Evolutionary conservation across 2,113 vertebrate genomes (phyloP).

Genomic region (Coreoperca whiteheadi): DNA sequence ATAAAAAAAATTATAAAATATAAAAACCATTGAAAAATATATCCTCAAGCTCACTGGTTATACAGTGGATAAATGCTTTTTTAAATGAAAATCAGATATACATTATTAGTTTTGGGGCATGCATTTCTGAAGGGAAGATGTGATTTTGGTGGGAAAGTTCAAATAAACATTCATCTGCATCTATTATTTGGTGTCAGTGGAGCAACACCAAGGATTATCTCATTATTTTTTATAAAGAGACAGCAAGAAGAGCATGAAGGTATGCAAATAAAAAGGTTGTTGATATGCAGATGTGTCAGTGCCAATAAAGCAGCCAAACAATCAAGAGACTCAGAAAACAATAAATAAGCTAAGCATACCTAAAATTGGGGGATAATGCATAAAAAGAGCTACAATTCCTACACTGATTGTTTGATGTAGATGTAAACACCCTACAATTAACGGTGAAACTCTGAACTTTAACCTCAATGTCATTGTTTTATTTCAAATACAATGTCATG

Average conservation of each 20-base stretch:
- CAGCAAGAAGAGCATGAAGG: background rate
- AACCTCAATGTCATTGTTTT: background rate
- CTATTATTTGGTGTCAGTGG: constrained; percentile 21
- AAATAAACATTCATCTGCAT: constrained; percentile 26
- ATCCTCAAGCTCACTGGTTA: background rate
- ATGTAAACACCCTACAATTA: background rate
- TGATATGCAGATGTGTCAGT: constrained; percentile 12
- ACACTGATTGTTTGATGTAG: background rate
- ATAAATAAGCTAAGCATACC: too few species aligned
- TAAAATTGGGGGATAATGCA: background rate
- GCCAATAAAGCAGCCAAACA: background rate
- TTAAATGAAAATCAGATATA: constrained; percentile 14
- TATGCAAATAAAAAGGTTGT: constrained; percentile 9
- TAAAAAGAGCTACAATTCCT: background rate
- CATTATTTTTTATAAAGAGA: constrained; percentile 17
- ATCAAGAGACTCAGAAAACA: background rate
- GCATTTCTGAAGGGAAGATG: background rate
- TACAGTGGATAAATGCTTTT: constrained; percentile 7
- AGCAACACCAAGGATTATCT: constrained; percentile 17
- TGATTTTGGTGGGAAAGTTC: constrained; percentile 2
- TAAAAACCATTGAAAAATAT: background rate
- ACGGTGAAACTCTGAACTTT: background rate
- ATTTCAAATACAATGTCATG: background rate
- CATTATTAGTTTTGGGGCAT: constrained; percentile 4
- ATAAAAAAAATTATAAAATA: background rate